Conservation (phyloP, 2,797 vertebrate species). For the Masticophis lateralis region DNA sequence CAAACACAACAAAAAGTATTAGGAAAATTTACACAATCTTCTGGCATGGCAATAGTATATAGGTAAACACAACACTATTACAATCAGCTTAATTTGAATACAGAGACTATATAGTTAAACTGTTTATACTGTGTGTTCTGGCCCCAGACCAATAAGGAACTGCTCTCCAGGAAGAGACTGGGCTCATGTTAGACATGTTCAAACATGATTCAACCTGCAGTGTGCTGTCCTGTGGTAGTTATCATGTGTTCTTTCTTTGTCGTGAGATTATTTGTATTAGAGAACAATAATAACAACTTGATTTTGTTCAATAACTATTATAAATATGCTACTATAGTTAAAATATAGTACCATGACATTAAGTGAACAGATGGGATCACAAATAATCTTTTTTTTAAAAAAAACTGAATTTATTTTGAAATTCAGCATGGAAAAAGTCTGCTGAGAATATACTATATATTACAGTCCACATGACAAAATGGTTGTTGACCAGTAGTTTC, state of each 20-base stretch:
- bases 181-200: background rate
- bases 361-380: background rate
- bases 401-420: background rate
- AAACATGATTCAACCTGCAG: background rate
- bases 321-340: background rate
- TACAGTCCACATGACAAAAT: background rate
- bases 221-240: background rate
- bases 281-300: background rate
- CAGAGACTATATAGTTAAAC: background rate
- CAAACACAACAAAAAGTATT: background rate
- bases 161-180: background rate
- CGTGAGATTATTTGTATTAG: background rate
- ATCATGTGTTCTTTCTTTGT: background rate
- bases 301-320: background rate
- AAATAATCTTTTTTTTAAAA: background rate
- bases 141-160: background rate
- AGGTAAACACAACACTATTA: background rate
- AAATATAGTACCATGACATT: background rate
- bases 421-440: background rate
- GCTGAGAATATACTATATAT: background rate
- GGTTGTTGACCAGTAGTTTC: background rate
- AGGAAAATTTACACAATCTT: background rate
- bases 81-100: background rate
- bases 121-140: background rate
- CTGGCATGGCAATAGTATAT: background rate